Percentiles rank a stretch among this genome's conserved stretches.
These are phyloP conservation scores for Trogon melanurus DNA, from an alignment of 2,113 vertebrate genomes.

Conservation along the genomic window DNA sequence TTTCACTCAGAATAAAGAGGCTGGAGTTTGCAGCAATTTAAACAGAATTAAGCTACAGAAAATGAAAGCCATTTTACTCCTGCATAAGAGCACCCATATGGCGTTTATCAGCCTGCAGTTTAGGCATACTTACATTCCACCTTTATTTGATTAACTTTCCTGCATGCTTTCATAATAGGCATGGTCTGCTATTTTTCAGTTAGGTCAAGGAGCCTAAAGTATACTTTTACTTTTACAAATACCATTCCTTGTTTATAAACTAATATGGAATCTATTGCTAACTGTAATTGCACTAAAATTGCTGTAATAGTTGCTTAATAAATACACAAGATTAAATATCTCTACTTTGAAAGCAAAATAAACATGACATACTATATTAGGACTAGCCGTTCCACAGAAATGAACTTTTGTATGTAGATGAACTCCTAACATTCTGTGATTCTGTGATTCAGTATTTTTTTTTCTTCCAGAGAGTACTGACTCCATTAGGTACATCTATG, in stretches of 20 bases:
- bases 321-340: background rate
- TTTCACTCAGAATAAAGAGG: slow-evolving; percentile 53
- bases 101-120: slow-evolving; percentile 6
- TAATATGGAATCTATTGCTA: background rate
- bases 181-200: background rate
- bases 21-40: slow-evolving; percentile 54
- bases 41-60: slow-evolving; percentile 58
- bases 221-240: background rate
- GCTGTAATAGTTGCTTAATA: background rate
- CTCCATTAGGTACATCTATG: background rate
- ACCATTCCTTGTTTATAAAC: background rate
- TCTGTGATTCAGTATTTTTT: background rate
- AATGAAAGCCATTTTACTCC: slow-evolving; percentile 49
- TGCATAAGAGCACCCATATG: slow-evolving; percentile 36
- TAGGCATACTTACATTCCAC: slow-evolving; percentile 19
- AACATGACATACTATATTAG: background rate
- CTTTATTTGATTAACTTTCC: slow-evolving; percentile 54
- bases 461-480: background rate
- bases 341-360: background rate
- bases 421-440: background rate
- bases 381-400: background rate
- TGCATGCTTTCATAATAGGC: background rate
- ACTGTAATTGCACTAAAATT: background rate
- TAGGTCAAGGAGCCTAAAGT: background rate
- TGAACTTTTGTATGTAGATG: background rate